Percentiles rank a stretch among this genome's conserved stretches.
These are phyloP conservation scores for Falcunculus frontatus DNA, from an alignment of 2,113 vertebrate genomes.

Conservation along the genomic window DNA sequence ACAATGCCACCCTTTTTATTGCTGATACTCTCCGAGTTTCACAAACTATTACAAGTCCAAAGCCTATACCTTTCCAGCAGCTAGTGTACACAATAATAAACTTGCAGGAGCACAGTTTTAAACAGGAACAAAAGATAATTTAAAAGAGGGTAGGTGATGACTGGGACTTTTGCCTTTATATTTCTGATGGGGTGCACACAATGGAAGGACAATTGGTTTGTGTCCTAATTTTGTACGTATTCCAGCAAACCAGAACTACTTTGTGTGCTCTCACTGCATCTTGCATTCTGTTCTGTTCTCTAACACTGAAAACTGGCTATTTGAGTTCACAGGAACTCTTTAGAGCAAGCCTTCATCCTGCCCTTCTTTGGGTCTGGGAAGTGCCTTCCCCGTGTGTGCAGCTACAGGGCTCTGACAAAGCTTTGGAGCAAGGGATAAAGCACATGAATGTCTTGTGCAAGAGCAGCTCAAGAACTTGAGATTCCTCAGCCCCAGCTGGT, in stretches of 20 bases:
- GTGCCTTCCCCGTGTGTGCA: background rate
- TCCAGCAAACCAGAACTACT: background rate
- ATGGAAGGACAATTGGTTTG: background rate
- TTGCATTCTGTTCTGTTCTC: background rate
- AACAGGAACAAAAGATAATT: background rate
- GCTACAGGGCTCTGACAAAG: background rate
- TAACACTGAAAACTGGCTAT: background rate
- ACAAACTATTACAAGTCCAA: background rate
- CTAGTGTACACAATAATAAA: background rate
- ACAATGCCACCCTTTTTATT: background rate
- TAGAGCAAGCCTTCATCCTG: background rate
- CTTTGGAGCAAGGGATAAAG: background rate
- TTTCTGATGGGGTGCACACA: background rate
- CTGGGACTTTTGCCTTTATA: background rate
- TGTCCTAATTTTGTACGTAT: background rate
- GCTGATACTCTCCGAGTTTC: background rate
- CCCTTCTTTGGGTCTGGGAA: background rate
- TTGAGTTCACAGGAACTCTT: background rate
- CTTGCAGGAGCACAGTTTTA: background rate
- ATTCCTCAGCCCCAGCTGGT: background rate
- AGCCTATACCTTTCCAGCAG: background rate
- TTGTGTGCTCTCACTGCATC: background rate
- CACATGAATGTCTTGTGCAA: background rate
- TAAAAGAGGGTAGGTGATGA: background rate
- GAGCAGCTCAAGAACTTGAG: background rate